phyloP scores from a whole-genome alignment of 2,797 vertebrate species.

The Gephyroberyx darwinii region DNA sequence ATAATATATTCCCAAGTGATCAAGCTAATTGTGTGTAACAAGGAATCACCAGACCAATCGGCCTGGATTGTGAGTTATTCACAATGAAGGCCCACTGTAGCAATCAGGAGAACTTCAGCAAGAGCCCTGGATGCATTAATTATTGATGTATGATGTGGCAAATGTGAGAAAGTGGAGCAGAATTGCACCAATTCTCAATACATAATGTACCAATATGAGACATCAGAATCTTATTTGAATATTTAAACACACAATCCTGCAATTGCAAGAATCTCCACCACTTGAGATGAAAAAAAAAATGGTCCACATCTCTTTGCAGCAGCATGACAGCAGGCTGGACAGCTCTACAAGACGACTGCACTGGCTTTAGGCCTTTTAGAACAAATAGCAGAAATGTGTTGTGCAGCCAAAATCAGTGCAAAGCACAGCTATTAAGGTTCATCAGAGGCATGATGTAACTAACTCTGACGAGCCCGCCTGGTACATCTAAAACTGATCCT shows the following conservation, averaged over 20 bases:
- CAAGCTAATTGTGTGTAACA: conserved; percentile 33
- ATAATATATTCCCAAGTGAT: conserved; percentile 23
- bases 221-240: conserved; percentile 28
- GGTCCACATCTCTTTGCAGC: conserved; percentile 58
- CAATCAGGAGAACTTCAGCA: conserved; percentile 46
- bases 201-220: conserved; percentile 53
- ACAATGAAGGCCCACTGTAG: conserved; percentile 16
- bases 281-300: conserved; percentile 27
- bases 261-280: conserved; percentile 29
- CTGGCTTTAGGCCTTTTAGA: conserved; percentile 67
- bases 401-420: conserved; percentile 58
- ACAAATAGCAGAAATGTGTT: conserved; percentile 61
- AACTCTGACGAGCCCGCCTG: neutral
- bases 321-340: conserved; percentile 50
- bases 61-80: conserved; percentile 38
- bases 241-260: neutral
- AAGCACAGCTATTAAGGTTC: conserved; percentile 42
- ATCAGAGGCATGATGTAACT: conserved; percentile 18
- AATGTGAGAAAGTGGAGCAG: conserved; percentile 44
- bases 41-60: conserved; percentile 32
- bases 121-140: conserved; percentile 50
- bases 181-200: conserved; percentile 52
- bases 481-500: conserved; percentile 5
- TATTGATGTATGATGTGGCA: conserved; percentile 59
- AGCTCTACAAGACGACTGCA: conserved; percentile 64